phyloP scores from a whole-genome alignment of 92 coral and sea anemone species.

The Heliopora coerulea region DNA sequence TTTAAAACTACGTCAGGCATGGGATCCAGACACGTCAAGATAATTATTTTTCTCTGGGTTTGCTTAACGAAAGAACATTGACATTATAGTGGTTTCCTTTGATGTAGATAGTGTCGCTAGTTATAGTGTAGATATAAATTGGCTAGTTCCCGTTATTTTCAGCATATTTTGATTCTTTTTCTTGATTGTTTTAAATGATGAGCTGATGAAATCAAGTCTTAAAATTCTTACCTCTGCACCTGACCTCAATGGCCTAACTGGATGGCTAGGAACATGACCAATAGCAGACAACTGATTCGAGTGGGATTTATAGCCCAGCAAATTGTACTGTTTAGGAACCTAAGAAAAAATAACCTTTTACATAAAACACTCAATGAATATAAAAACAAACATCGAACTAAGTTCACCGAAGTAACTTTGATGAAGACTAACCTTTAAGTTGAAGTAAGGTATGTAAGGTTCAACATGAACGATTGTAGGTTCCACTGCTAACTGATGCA shows the following conservation, averaged over 20 bases:
- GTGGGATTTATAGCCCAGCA: constrained; percentile 82
- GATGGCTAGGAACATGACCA: constrained; percentile 86
- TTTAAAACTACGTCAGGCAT: no score
- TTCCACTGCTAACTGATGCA: constrained; percentile 72
- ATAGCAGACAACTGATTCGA: constrained; percentile 68
- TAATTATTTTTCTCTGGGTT: no score
- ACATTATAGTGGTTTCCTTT: no score
- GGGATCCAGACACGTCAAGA: no score
- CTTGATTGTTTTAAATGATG: no score
- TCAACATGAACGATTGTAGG: constrained; percentile 77
- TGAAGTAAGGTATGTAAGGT: constrained; percentile 76
- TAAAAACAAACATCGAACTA: neutral
- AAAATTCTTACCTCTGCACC: constrained; percentile 82
- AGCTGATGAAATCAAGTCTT: no score
- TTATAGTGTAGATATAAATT: no score
- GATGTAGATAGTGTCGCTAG: no score
- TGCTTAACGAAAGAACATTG: no score
- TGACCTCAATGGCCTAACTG: constrained; percentile 73
- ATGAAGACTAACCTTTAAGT: constrained; percentile 65
- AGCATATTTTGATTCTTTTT: no score
- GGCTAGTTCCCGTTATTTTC: neutral
- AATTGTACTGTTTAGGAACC: constrained; percentile 88
- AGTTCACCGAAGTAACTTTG: neutral
- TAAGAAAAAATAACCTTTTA: constrained; percentile 31
- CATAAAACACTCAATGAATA: neutral